Conservation (phyloP, 2,113 vertebrate species). For the Indicator indicator region DNA sequence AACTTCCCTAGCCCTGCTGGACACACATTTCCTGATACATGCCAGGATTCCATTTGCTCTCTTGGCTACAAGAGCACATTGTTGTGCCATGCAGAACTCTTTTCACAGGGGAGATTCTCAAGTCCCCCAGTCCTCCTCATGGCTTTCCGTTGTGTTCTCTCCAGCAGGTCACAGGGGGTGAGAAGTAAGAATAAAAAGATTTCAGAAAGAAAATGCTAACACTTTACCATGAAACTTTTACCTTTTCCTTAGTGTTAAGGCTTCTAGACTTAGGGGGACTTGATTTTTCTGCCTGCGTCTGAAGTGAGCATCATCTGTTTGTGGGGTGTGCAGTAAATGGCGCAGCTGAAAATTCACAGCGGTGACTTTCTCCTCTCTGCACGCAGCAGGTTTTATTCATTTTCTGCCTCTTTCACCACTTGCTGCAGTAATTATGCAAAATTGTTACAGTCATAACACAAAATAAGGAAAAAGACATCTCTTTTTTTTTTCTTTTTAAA, state of each 20-base stretch:
- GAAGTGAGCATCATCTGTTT: background rate
- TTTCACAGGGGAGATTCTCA: too few relatives aligned
- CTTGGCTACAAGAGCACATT: too few relatives aligned
- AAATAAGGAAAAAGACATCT: background rate
- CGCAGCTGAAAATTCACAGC: constrained; percentile 8
- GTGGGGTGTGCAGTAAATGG: background rate
- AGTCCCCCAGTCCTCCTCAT: too few relatives aligned
- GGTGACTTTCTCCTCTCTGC: constrained; percentile 10
- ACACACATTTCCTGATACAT: too few relatives aligned
- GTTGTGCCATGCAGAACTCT: too few relatives aligned
- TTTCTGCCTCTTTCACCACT: constrained; percentile 33
- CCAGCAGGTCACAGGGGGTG: background rate
- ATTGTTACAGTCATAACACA: background rate
- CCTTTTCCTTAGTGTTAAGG: background rate
- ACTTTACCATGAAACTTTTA: background rate
- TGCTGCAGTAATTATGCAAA: constrained; percentile 38
- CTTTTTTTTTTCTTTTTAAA: background rate
- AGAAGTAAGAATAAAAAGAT: constrained; percentile 19
- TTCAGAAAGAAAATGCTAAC: constrained; percentile 12
- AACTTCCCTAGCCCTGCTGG: too few relatives aligned
- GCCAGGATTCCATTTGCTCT: too few relatives aligned
- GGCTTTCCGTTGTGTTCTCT: too few relatives aligned
- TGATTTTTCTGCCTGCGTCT: constrained; percentile 6
- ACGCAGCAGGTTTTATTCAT: background rate
- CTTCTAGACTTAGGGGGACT: background rate